Percentiles rank a stretch among this genome's conserved stretches.
Conservation (phyloP, 2,113 vertebrate genomes). For the Limanda limanda region DNA sequence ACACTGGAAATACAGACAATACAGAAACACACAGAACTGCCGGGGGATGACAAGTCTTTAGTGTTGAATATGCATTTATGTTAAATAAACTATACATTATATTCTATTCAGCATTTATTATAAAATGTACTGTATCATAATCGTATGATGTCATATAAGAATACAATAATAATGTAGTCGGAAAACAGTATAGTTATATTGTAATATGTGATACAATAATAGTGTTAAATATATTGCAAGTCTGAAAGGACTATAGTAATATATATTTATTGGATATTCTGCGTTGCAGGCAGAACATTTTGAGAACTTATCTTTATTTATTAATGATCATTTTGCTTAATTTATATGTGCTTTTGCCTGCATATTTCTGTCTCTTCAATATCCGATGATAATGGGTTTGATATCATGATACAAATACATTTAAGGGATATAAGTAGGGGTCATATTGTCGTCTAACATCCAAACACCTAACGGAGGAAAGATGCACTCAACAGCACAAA, state of each 20-base stretch:
- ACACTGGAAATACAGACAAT: slow-evolving; percentile 15
- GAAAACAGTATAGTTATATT: too few relatives aligned
- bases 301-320: too few relatives aligned
- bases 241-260: not conserved
- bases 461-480: not conserved
- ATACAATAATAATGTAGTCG: not conserved
- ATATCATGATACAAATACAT: not conserved
- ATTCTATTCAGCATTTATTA: too few relatives aligned
- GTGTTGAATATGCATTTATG: not conserved
- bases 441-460: not conserved
- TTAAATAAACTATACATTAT: not conserved
- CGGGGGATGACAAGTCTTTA: not conserved
- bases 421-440: not conserved
- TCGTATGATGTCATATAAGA: not conserved
- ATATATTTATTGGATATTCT: not conserved
- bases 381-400: not conserved
- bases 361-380: not conserved
- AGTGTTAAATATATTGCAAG: not conserved
- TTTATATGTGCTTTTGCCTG: not conserved
- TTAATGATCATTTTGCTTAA: not conserved
- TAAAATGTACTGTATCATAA: too few relatives aligned
- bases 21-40: not conserved
- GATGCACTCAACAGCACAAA: slow-evolving; percentile 8
- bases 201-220: too few relatives aligned
- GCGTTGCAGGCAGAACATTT: not conserved